Evolutionary conservation across 2,888 invertebrate species (phyloP), one percentile per base, ranked within the genome.

Genomic region (Lamproptera curius): DNA sequence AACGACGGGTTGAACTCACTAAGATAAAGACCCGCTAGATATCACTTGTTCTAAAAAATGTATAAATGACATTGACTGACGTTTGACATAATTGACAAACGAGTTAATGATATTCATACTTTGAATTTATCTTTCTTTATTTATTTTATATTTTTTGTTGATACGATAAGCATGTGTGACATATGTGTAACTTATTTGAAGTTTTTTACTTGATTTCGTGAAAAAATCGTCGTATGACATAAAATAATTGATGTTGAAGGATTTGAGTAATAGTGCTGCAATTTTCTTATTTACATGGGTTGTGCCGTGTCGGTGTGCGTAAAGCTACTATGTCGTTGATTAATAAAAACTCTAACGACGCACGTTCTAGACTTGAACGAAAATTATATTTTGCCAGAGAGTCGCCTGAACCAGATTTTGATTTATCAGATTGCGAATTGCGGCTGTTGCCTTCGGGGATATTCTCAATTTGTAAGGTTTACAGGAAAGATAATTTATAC

Each of bases 351-450:
- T 60, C 68, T 45, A 63, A 59, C 53, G 67, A 63, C 55, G 58
- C 63, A 35, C 72, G 75, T 54, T 72, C 78, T 35, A 73, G 63
- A 55, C 55, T 87, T 26, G 85, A 88, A 55, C 71, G 88, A 51
- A 88, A 88, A 66, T 57, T 88, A 43, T 88, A 88, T 55, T 64
- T 88, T 51, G 89, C 89, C 11, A 86, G 84, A 59, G 95, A 95
- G 79, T 93, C 92, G 56, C 96, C 95, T 20, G 95, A 95, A 72
- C 91, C 93, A 45, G 89, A 91, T 51, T 95, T 94, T 76, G 95
- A 96, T 76, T 74, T 96, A 52, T 93, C 95, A 3, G 92, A 92
- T 56, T 96, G 96, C 76, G 91, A 92, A 66, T 78, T 96, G 48
- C 90, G 90, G 59, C 89, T 82, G 64, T 91, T 96, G 44, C 95